Base-by-base conservation (phyloP, 2,888 invertebrate genomes). In the Lithosia quadra region DNA sequence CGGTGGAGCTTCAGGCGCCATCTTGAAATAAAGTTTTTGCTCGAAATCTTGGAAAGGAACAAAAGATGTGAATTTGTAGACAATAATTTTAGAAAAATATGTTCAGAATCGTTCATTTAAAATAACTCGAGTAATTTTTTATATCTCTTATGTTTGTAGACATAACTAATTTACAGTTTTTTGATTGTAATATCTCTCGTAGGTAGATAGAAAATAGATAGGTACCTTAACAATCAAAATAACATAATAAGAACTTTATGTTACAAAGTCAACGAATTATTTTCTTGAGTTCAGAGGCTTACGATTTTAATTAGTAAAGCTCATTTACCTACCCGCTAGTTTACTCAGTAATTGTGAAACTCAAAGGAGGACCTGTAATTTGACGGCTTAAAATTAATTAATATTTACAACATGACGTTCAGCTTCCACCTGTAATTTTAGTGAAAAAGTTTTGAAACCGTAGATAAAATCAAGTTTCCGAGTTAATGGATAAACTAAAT, bases 301-400 rank as follows among this genome's bases (percentile, higher is more conserved):
- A 18, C 7, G 43, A 56, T 24, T 21, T 56, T 56, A 56, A 56
- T 56, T 56, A 56, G 24, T 24, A 56, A 15, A 24, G 22, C 24
- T 56, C 21, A 18, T 49, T n/a, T n/a, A 49, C n/a, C 8, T n/a
- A 49, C 49, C 49, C n/a, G 24, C 13, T 28, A 56, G 24, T 21
- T 56, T 56, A 56, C 28, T 56, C 24, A 56, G 24, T 56, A 56
- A 56, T 24, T 28, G 7, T n/a, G 11, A 56, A 56, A 56, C 28
- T 24, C 21, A 18, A 56, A 56, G 56, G 5, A 8, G 22, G 24
- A 21, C 15, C 9, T 56, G 22, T 56, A 21, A 24, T 56, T 56
- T 56, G 56, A 15, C 24, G 18, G 24, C 56, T 56, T 22, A 56
- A 56, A 24, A 15, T 56, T 56, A 56, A 56, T 56, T 56, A 56